These are phyloP conservation scores for Leucophenga montana DNA, from an alignment of 2,888 invertebrate genomes.

Conservation along the genomic window DNA sequence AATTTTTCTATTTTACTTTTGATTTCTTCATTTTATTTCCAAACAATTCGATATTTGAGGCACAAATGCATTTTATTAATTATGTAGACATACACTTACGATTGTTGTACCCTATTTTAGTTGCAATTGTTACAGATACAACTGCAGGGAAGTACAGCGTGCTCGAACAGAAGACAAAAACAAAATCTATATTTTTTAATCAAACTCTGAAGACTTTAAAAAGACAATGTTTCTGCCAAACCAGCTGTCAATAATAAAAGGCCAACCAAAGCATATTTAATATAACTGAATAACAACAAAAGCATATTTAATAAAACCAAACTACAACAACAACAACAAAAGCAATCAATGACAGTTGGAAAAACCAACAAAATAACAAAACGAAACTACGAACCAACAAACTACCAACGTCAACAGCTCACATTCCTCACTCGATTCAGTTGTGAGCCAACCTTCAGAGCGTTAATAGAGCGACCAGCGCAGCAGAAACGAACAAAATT, in stretches of 20 bases:
- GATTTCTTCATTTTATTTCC: too few relatives aligned
- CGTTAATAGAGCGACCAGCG: conserved; percentile 15
- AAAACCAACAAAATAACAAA: conserved; percentile 40
- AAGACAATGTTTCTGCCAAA: neutral
- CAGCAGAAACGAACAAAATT: neutral
- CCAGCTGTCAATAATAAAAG: neutral
- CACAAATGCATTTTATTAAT: too few relatives aligned
- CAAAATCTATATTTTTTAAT: neutral
- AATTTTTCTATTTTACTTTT: neutral
- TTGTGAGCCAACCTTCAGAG: conserved; percentile 55
- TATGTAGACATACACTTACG: too few relatives aligned
- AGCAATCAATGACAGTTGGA: neutral
- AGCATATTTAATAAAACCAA: conserved; percentile 1
- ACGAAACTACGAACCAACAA: conserved; percentile 31
- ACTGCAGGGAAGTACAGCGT: neutral
- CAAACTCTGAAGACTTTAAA: neutral
- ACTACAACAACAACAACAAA: neutral
- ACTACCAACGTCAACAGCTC: conserved; percentile 38
- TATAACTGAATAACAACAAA: neutral
- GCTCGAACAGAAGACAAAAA: neutral
- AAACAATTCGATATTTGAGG: too few relatives aligned
- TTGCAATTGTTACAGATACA: too few relatives aligned
- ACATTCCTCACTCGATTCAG: conserved; percentile 42
- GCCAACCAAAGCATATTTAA: too few relatives aligned
- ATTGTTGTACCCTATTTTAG: too few relatives aligned